phyloP scores from a whole-genome alignment of 2,113 vertebrate species.

The Brienomyrus brachyistius region DNA sequence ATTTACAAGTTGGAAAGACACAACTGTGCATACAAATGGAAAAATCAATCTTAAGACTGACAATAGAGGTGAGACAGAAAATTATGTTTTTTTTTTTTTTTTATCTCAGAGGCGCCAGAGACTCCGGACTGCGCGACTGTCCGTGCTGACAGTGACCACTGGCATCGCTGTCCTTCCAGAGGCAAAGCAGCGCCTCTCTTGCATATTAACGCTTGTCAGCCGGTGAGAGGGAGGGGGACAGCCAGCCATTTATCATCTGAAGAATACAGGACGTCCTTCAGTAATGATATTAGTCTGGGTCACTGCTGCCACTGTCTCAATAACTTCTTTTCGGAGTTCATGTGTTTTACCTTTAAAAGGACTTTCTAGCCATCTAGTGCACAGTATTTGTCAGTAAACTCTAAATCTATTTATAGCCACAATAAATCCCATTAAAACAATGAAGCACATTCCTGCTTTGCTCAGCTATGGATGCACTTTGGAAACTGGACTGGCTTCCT shows the following conservation, averaged over 20 bases:
- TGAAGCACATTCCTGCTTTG: neutral
- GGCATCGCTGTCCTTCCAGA: neutral
- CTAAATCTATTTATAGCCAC: constrained; percentile 18
- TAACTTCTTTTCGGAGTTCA: constrained; percentile 7
- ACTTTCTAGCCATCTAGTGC: constrained; percentile 9
- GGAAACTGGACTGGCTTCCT: neutral
- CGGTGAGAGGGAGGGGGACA: neutral
- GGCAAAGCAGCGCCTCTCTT: constrained; percentile 14
- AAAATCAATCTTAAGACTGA: neutral
- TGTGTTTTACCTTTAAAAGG: constrained; percentile 19
- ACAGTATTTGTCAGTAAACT: constrained; percentile 9
- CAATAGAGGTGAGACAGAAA: neutral
- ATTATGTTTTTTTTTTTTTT: too few relatives aligned
- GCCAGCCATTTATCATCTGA: constrained; percentile 19
- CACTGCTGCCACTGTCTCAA: constrained; percentile 35
- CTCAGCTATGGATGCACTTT: neutral
- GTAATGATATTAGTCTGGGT: constrained; percentile 42
- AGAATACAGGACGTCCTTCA: constrained; percentile 44
- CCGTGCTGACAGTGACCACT: constrained; percentile 1
- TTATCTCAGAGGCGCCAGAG: neutral
- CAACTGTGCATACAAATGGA: neutral
- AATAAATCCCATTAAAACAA: constrained; percentile 17
- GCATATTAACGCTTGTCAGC: constrained; percentile 19
- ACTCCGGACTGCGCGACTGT: neutral
- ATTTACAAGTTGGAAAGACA: neutral